Evolutionary conservation across 2,888 invertebrate species (phyloP), one percentile per base, ranked within the genome.

Genomic region (Synanthedon andrenaeformis): DNA sequence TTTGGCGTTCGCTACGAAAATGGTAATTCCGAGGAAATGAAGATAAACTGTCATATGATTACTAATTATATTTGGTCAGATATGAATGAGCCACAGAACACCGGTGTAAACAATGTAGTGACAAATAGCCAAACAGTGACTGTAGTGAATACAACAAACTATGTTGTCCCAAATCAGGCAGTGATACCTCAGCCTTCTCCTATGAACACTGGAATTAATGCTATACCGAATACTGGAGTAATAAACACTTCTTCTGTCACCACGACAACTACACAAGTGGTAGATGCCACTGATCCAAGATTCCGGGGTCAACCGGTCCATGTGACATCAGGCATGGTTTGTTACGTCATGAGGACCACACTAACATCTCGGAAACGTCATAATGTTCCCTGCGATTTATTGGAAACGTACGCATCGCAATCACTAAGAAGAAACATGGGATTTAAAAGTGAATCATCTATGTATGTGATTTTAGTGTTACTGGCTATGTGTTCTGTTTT

Each of bases 41-140:
- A 41, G 11, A 61, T 63, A 1, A 59, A 63, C 13, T 63, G 63
- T 35, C 52, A 54, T 10, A 54, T 57, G 12, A 61, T 63, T 6
- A 59, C 59, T 12, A 59, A 58, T 50, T 61, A 61, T 19, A 60
- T 62, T 50, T 56, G 57, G 49, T 53, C 57, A 19, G 54, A 54
- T 52, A 41, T 51, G 23, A 49, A 49, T 14, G 17, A 17, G 17
- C 17, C 17, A 14, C 12, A 14, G 4, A 45, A 45, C 45, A 45
- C 14, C 11, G 45, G n/a, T 14, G 8, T 13, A 3, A 49, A 49
- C 23, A 17, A 49, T 19, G 23, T 49, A 5, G 19, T 23, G 3
- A 14, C 49, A 17, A 49, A 49, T 17, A 13, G 19, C 3, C 23
- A 49, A 12, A 17, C 49, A 10, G 23, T 49, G 4, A 17, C 17